phyloP scores from a whole-genome alignment of 2,113 vertebrate genomes.

The Hippocampus barbouri region DNA sequence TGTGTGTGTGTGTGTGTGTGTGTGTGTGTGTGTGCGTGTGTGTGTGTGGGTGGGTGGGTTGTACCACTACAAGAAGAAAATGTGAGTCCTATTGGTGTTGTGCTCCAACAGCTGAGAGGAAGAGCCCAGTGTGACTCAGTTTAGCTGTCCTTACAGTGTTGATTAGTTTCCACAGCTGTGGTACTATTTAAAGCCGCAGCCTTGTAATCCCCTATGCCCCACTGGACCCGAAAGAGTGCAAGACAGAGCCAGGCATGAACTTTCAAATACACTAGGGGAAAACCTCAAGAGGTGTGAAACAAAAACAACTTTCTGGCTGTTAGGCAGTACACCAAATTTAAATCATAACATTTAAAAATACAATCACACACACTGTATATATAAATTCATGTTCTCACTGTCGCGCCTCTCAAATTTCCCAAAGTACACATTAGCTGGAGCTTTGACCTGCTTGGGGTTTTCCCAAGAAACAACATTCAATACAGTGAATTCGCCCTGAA shows the following conservation, averaged over 20 bases:
- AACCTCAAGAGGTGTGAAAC: background rate
- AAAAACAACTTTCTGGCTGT: background rate
- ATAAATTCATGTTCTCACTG: no score
- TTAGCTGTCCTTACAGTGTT: slow-evolving; percentile 60
- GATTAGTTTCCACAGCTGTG: slow-evolving; percentile 71
- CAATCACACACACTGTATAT: no score
- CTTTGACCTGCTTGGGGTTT: no score
- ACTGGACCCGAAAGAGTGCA: slow-evolving; percentile 31
- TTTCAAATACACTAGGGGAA: background rate
- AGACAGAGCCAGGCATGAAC: background rate
- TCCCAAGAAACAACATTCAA: no score
- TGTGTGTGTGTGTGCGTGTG: background rate
- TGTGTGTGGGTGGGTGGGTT: background rate
- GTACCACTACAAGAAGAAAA: slow-evolving; percentile 29
- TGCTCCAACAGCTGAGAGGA: slow-evolving; percentile 47
- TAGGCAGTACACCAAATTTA: slow-evolving; percentile 9
- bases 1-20: background rate
- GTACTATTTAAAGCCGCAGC: slow-evolving; percentile 63
- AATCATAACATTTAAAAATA: background rate
- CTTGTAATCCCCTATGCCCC: slow-evolving; percentile 59
- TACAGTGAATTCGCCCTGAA: no score
- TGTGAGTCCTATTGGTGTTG: slow-evolving; percentile 29
- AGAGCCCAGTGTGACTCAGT: slow-evolving; percentile 47
- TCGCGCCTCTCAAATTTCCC: no score
- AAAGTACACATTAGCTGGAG: no score